These are phyloP conservation scores for Phylloscopus trochiloides DNA, from an alignment of 2,113 vertebrate genomes.

Conservation along the genomic window DNA sequence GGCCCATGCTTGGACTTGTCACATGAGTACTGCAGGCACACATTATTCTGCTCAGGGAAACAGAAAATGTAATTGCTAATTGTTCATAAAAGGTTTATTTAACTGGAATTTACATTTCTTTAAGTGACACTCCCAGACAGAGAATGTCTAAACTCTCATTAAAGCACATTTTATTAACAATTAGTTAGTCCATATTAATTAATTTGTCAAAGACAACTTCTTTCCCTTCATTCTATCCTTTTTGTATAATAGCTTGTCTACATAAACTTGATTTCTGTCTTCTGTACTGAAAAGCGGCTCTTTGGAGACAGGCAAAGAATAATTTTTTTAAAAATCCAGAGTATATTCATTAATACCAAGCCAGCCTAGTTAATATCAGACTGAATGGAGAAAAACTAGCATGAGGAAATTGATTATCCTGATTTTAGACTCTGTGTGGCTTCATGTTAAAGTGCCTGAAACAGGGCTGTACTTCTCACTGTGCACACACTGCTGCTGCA, in stretches of 20 bases:
- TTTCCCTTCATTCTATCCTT: not conserved
- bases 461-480: not conserved
- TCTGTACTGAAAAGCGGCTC: not conserved
- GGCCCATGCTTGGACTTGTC: not conserved
- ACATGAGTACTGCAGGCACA: not conserved
- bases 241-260: conserved; percentile 17
- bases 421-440: not conserved
- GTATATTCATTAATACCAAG: not conserved
- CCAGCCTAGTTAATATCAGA: not conserved
- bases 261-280: not conserved
- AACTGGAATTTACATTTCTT: conserved; percentile 49
- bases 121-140: conserved; percentile 47
- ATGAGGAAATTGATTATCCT: not conserved
- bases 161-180: conserved; percentile 56
- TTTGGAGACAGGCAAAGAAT: not conserved
- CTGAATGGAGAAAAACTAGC: not conserved
- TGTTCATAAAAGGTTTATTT: conserved; percentile 52
- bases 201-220: conserved; percentile 64
- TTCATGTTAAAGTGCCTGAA: not conserved
- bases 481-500: not conserved
- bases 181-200: conserved; percentile 52
- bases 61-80: conserved; percentile 49
- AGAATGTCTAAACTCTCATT: conserved; percentile 35
- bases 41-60: conserved; percentile 60
- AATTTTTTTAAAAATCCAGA: not conserved